Conservation (phyloP, 2,888 invertebrate species). For the Neoaliturus tenellus region DNA sequence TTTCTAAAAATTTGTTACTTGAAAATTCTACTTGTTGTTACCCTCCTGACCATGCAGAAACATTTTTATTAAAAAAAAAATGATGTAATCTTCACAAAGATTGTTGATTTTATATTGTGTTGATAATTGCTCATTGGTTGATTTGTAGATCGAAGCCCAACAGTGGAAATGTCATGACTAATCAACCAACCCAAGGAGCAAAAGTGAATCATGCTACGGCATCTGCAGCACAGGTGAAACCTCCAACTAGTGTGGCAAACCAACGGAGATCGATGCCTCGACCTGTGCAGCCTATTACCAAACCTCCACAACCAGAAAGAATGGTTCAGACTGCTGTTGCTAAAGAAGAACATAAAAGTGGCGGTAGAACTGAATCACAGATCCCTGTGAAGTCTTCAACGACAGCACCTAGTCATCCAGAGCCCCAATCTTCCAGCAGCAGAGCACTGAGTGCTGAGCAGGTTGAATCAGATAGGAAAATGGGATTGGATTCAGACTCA, state of each 20-base stretch:
- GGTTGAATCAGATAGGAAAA: constrained; percentile 17
- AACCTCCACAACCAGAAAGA: not conserved
- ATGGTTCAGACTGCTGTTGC: not conserved
- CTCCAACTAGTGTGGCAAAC: not conserved
- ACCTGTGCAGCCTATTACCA: not conserved
- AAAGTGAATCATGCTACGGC: not conserved
- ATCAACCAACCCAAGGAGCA: not conserved
- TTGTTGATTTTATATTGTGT: not conserved
- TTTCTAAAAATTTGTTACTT: too few relatives aligned
- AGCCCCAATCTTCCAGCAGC: not conserved
- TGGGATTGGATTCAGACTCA: not conserved
- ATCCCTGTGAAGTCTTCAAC: not conserved
- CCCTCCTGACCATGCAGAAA: too few relatives aligned
- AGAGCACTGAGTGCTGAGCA: not conserved
- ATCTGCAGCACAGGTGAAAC: not conserved
- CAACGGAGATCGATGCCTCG: not conserved
- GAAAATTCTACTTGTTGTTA: too few relatives aligned
- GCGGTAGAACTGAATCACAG: not conserved
- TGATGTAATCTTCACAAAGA: too few relatives aligned
- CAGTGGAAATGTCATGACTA: not conserved
- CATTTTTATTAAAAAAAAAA: too few relatives aligned
- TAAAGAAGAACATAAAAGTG: not conserved
- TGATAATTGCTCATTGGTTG: too few relatives aligned
- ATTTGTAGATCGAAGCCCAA: not conserved
- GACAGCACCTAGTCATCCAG: not conserved